Conservation (phyloP, 2,888 invertebrate genomes). For the Apoderus coryli region DNA sequence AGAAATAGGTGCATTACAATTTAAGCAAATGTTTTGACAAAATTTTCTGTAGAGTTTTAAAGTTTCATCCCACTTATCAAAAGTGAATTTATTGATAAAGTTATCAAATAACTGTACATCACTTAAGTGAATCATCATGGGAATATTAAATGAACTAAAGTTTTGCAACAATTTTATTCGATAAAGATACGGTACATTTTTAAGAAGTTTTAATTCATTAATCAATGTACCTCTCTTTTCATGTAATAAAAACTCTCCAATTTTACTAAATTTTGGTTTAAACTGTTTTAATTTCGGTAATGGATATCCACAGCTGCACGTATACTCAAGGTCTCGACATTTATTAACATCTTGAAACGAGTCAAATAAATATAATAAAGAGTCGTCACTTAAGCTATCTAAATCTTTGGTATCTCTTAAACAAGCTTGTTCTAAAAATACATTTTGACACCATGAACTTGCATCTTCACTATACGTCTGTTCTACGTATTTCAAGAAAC, state of each 20-base stretch:
- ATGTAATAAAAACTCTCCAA: no score
- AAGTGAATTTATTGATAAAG: conserved; percentile 39
- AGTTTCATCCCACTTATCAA: conserved; percentile 44
- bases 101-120: conserved; percentile 41
- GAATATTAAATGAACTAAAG: conserved; percentile 37
- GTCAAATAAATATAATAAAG: conserved; percentile 34
- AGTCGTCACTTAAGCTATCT: conserved; percentile 11
- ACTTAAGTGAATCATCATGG: conserved; percentile 44
- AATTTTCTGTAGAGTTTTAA: conserved; percentile 40
- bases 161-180: conserved; percentile 38
- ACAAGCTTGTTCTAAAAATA: conserved; percentile 26
- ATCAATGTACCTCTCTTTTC: conserved; percentile 32
- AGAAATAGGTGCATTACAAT: conserved; percentile 40
- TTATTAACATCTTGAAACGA: conserved; percentile 39
- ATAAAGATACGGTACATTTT: conserved; percentile 48
- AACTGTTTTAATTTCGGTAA: conserved; percentile 36
- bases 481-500: conserved; percentile 23
- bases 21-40: conserved; percentile 43
- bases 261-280: conserved; percentile 36
- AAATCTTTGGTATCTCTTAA: conserved; percentile 13
- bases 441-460: conserved; percentile 26
- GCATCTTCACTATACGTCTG: conserved; percentile 19
- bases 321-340: conserved; percentile 34
- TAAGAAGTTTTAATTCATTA: conserved; percentile 35
- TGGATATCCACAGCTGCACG: conserved; percentile 47